Base-by-base conservation (phyloP, 1,140 invertebrate genomes). In the Drosophila tropicalis region DNA sequence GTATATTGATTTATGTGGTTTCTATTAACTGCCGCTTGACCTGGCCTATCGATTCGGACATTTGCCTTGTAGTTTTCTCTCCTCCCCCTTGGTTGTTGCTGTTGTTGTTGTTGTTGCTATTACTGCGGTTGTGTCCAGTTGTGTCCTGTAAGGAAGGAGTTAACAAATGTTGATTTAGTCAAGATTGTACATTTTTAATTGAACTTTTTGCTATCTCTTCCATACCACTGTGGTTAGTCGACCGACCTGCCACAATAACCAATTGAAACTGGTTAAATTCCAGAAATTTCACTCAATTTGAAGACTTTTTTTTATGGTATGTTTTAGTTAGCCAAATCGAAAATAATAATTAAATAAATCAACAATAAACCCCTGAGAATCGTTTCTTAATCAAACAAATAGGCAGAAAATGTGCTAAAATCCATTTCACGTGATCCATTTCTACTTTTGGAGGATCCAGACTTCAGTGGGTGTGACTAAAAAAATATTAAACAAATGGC, bases 211-310 rank as follows among this genome's bases (percentile, higher is more conserved):
- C 41, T 64, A 76, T 55, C 66, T 55, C 60, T 76, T 17, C 13
- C 32, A n/a, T 54, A 51, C 44, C 44, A 22, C 17, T 22, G 2
- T 36, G 34, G 7, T 51, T 13, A 55, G 22, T 74, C 85, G 85
- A 91, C 90, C 86, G 85, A 91, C 90, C 90, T 91, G 85, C 72
- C 78, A 29, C 85, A 91, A 91, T 90, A 91, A 91, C 90, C 80
- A 74, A 91, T 63, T 69, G 58, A 87, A 91, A 91, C 90, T 91
- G 82, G 90, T 91, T 91, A 76, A 66, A 71, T 61, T 51, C 72
- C 55, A 67, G 67, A n/a, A 22, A 69, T 65, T 40, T 71, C 56
- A 80, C 62, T 65, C 36, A 54, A 56, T 67, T 72, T 67, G 79
- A 80, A 83, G 70, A 32, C 85, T 87, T 62, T 58, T 56, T n/a